Base-by-base conservation (phyloP, 2,113 vertebrate genomes). In the Leucoraja erinaceus region DNA sequence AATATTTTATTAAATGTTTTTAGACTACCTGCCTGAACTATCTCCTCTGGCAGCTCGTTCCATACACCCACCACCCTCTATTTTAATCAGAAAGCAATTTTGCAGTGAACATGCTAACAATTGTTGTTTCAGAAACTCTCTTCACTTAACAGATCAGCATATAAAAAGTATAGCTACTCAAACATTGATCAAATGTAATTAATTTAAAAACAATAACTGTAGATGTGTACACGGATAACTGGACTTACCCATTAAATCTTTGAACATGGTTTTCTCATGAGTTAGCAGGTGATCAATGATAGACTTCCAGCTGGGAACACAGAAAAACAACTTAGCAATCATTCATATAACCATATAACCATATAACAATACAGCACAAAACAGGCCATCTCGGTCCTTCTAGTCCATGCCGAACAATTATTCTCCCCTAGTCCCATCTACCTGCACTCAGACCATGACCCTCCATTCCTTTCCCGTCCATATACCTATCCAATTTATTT, bases 181-280 rank as follows among this genome's bases (percentile, higher is more conserved):
- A 56, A 83, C 10, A 11, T 83, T 20, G 47, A 56, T 59, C 56
- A 1, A 81, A 79, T 18, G 12, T 16, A 25, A 77, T 31, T n/a
- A 33, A 1, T 84, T 61, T 28, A 61, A 63, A 14, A 18, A 0
- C 1, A 63, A 75, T n/a, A 28, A n/a, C 12, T 2, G 1, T 77
- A 33, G 11, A 14, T n/a, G 31, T 5, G 1, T 31, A 11, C 56
- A 86, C n/a, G 31, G 63, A 31, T 61, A 93, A 93, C 59, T 63
- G 47, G 94, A 98, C 99, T 98, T 95, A 99, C 99, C 98, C 98
- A 99, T 98, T 93, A 99, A 94, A 95, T 99, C 99, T 96, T 99
- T 99, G 94, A 99, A 99, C 98, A 98, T 98, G 5, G 99, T 98
- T 96, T 98, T 99, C 95, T 99, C 99, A 0, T 99, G 99, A 90